Evolutionary conservation across 1,140 invertebrate species (phyloP), one percentile per base, ranked within the genome.

Genomic region (Frieseomelitta varia): DNA sequence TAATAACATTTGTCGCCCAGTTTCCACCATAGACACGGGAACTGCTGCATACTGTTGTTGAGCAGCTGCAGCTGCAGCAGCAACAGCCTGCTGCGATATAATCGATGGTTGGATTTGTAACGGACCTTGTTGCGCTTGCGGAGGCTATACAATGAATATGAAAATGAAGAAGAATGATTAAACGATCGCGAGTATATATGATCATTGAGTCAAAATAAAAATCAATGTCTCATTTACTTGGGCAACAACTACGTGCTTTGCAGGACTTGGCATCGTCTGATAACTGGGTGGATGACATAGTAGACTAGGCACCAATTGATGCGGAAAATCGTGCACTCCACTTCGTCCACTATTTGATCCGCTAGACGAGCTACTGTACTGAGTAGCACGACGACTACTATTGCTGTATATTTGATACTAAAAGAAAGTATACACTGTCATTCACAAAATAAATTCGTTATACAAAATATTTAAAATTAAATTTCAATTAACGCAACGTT

Each of bases 21-120:
- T 96, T 94, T 98, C 98, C 56, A 98, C 97, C 96, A 98, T 98
- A n/a, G 98, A 98, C 10, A 98, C 98, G n/a, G 98, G 98, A 19
- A 96, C 95, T 73, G 96, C 95, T 19, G 97, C 97, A 93, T 98
- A 98, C 88, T 98, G 97, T 91, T 98, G 97, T 88, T 96, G 96
- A 1, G 95, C 95, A 71, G 95, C 95, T 55, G 96, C 96, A 87
- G 94, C 94, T 27, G 94, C 94, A 27, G 94, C 94, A 14, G 93
- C 93, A 47, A 96, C 94, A 27, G 97, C 96, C 87, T 97, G 97
- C 92, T 97, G 96, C 17, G 96, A 96, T 87, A 97, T 94, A 51
- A 97, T 96, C 17, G 96, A 96, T 67, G 97, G 97, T 92, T 97
- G 97, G 87, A 96, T 96, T 92, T 97, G 96, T 71, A 96, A 88